Base-by-base conservation (phyloP, 2,797 vertebrate genomes). In the Microchirus variegatus region DNA sequence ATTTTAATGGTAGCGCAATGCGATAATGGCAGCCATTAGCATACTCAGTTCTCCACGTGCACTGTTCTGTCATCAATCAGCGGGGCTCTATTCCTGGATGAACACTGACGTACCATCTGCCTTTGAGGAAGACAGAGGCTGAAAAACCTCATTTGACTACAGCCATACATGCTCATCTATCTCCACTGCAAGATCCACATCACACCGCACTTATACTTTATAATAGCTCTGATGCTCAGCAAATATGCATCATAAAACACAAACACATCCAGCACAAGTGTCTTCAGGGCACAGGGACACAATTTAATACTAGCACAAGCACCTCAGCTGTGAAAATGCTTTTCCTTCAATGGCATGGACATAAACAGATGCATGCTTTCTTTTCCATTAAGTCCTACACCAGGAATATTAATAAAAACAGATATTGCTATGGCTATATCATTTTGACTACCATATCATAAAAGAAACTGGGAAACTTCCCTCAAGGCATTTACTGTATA, bases 41-140 rank as follows among this genome's bases (percentile, higher is more conserved):
- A 79, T 73, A 73, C 58, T 49, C 4, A 16, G 53, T 66, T 58
- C 74, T 72, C 51, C 9, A n/a, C 53, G 69, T 22, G 9, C 54
- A 10, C 55, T 19, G 48, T 71, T 73, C 62, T 50, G 62, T 82
- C 87, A 90, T 89, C 78, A 81, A 81, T 88, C 84, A 85, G 59
- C 10, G 19, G 37, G 49, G 56, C 55, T 66, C 71, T 85, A 83
- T 82, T 90, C 83, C 84, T 85, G 73, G 82, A 78, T 75, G 58
- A 86, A 70, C 72, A 71, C 75, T 53, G 66, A 73, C 59, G 47
- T 12, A 51, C 65, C 81, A 81, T 85, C 83, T 77, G 77, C 77
- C 75, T 87, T 76, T 53, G 52, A 84, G 63, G 59, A 56, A 70
- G 62, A 63, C 67, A 45, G 63, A 35, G 53, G 65, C 67, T 81